Percentiles rank a stretch among this genome's conserved stretches.
These are phyloP conservation scores for Tethea ocularis DNA, from an alignment of 2,888 invertebrate species.

Conservation along the genomic window DNA sequence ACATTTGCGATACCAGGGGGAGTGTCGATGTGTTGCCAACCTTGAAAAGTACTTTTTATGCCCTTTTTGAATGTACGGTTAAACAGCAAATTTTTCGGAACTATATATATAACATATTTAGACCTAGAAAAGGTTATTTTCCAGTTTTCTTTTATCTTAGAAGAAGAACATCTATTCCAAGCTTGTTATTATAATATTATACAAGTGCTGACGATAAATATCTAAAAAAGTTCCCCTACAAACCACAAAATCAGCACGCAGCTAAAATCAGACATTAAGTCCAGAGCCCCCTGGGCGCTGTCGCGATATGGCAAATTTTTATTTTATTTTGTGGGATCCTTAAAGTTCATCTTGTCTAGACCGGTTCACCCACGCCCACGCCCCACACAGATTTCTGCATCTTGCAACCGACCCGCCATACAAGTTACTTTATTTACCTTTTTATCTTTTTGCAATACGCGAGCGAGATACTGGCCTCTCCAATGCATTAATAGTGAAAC, in stretches of 20 bases:
- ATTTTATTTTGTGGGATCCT: constrained; percentile 76
- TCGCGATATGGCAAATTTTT: constrained; percentile 69
- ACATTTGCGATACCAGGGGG: no score
- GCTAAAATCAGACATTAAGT: constrained; percentile 60
- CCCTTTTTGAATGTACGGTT: no score
- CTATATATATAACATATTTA: no score
- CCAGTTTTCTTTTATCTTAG: no score
- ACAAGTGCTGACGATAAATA: neutral
- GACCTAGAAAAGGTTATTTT: no score
- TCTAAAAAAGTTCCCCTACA: constrained; percentile 29
- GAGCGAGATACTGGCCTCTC: constrained; percentile 68
- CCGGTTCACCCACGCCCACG: constrained; percentile 78
- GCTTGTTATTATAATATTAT: no score
- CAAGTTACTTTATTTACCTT: constrained; percentile 78
- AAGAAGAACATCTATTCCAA: no score
- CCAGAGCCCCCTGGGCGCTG: constrained; percentile 59
- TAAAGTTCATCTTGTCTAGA: constrained; percentile 82
- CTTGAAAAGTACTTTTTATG: no score
- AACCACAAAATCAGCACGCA: constrained; percentile 24
- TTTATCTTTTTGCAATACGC: constrained; percentile 76
- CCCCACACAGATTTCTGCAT: constrained; percentile 81
- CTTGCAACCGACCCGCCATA: constrained; percentile 78
- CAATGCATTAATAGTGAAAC: constrained; percentile 67
- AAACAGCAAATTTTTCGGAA: no score
- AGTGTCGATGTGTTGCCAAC: no score